Conservation (phyloP, 1,140 invertebrate genomes). For the Bacillus rossius region DNA sequence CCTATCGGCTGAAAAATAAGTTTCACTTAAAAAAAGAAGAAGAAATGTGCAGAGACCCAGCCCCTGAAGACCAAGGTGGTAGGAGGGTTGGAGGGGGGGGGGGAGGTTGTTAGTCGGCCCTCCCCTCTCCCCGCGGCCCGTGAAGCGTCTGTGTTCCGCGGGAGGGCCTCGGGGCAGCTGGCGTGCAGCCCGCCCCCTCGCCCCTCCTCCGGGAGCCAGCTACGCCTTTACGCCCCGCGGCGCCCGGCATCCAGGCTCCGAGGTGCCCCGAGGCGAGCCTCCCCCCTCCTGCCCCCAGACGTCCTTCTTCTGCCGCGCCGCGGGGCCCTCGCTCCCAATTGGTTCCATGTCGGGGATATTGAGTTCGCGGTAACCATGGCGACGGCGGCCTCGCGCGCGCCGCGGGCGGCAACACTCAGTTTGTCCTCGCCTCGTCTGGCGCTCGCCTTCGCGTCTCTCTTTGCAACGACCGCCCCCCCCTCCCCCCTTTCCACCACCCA, state of each 20-base stretch:
- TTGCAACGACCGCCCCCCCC: not conserved
- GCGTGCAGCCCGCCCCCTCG: constrained; percentile 15
- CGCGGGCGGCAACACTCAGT: constrained; percentile 11
- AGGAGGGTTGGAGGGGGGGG: no score
- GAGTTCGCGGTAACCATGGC: constrained; percentile 53
- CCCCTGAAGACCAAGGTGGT: no score
- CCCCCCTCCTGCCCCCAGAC: constrained; percentile 16
- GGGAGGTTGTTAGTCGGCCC: no score
- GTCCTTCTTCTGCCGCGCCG: constrained; percentile 9
- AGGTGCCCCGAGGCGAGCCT: not conserved
- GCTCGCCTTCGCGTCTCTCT: not conserved
- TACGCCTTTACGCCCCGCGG: constrained; percentile 8
- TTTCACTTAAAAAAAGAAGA: no score
- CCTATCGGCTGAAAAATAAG: no score
- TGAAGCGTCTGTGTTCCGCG: constrained; percentile 11
- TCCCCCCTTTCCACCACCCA: not conserved
- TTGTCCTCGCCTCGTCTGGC: constrained; percentile 22
- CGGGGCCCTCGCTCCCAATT: constrained; percentile 26
- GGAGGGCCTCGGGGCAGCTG: constrained; percentile 6
- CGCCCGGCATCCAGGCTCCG: constrained; percentile 7
- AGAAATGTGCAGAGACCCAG: no score
- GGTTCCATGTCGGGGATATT: constrained; percentile 46
- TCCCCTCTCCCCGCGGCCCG: not conserved
- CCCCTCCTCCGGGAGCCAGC: constrained; percentile 8
- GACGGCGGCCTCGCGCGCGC: constrained; percentile 34